Conservation (phyloP, 2,797 vertebrate species). For the Philypnodon macrostomus region DNA sequence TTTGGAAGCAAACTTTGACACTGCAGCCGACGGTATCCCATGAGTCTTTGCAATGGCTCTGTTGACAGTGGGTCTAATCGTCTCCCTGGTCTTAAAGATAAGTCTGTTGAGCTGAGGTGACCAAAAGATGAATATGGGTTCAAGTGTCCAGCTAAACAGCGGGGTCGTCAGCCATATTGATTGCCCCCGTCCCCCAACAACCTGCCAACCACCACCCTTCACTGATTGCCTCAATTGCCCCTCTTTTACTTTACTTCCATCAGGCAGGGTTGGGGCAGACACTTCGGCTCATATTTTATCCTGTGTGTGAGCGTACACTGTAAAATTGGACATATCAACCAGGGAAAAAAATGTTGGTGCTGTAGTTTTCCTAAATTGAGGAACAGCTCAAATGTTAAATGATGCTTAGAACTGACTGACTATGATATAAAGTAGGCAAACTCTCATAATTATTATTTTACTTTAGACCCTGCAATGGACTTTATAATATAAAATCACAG, state of each 20-base stretch:
- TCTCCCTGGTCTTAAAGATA: slow-evolving; percentile 42
- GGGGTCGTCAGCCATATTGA: slow-evolving; percentile 48
- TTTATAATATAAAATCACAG: no score
- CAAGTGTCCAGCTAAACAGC: slow-evolving; percentile 29
- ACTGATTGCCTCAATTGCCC: slow-evolving; percentile 29
- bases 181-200: slow-evolving; percentile 35
- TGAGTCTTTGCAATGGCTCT: slow-evolving; percentile 44
- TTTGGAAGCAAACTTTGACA: slow-evolving; percentile 32
- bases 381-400: no score
- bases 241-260: slow-evolving; percentile 16
- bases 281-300: slow-evolving; percentile 20
- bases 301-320: slow-evolving; percentile 5
- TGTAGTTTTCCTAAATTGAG: no score
- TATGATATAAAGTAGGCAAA: no score
- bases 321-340: background rate
- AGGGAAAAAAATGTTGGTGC: no score
- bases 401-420: no score
- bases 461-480: no score
- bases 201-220: slow-evolving; percentile 23
- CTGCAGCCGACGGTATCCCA: slow-evolving; percentile 33
- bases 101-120: slow-evolving; percentile 37
- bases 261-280: slow-evolving; percentile 20
- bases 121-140: slow-evolving; percentile 37
- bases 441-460: no score
- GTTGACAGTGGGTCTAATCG: slow-evolving; percentile 49